Percentiles rank a stretch among this genome's conserved stretches.
Evolutionary conservation across 2,113 vertebrate species (phyloP).

Genomic region (Osmerus eperlanus): DNA sequence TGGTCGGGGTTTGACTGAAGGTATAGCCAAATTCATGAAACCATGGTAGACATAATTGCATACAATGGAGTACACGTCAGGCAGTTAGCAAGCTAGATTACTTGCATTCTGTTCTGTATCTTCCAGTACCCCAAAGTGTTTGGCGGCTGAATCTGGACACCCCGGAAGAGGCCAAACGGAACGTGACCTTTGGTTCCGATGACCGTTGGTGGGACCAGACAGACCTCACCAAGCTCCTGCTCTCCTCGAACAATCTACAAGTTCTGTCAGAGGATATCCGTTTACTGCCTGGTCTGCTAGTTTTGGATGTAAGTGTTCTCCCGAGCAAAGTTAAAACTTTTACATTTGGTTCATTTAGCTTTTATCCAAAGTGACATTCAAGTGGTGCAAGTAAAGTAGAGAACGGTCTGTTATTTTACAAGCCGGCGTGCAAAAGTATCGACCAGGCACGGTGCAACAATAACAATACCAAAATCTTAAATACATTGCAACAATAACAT

Average conservation of each 20-base stretch:
- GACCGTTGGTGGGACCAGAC: slow-evolving; percentile 98
- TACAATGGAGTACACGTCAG: not conserved
- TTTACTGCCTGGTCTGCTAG: slow-evolving; percentile 80
- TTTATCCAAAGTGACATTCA: not conserved
- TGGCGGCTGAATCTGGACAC: slow-evolving; percentile 90
- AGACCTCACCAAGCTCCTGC: slow-evolving; percentile 86
- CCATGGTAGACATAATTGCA: not conserved
- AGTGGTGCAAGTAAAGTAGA: too few relatives aligned
- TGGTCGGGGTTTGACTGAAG: slow-evolving; percentile 78
- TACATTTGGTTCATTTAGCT: not conserved
- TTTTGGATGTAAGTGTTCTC: slow-evolving; percentile 79
- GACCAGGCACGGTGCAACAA: too few relatives aligned
- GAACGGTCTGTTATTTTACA: too few relatives aligned
- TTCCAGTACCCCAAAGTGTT: slow-evolving; percentile 83
- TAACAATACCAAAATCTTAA: too few relatives aligned
- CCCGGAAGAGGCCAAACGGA: slow-evolving; percentile 80
- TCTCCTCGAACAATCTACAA: slow-evolving; percentile 90
- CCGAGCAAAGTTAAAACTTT: not conserved
- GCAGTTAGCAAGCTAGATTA: not conserved
- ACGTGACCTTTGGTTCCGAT: slow-evolving; percentile 75
- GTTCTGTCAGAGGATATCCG: slow-evolving; percentile 82
- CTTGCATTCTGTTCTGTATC: not conserved
- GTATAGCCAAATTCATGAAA: slow-evolving; percentile 58
- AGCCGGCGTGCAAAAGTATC: too few relatives aligned
- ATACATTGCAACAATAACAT: not conserved